Percentiles rank a stretch among this genome's conserved stretches.
Evolutionary conservation across 2,888 invertebrate species (phyloP).

Genomic region (Fragum sueziense): DNA sequence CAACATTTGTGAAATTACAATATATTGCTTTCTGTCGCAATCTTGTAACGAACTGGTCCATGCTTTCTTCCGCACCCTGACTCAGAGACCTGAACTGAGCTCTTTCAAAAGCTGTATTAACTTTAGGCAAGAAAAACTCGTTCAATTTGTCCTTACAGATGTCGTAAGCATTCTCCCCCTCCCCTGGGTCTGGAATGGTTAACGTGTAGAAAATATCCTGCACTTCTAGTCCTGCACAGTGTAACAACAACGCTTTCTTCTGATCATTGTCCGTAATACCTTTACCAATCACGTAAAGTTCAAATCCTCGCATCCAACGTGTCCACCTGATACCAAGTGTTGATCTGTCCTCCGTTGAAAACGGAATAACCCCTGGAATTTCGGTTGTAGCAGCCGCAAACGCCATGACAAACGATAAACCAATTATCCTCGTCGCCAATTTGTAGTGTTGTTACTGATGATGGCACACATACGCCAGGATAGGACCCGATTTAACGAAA

Average conservation of each 20-base stretch:
- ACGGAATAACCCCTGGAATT: too few species aligned
- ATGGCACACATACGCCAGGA: too few species aligned
- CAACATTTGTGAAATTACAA: neutral
- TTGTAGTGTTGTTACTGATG: too few species aligned
- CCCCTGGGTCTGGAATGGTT: neutral
- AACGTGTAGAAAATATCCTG: slow-evolving; percentile 1
- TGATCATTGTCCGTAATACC: neutral
- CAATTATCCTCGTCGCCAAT: too few species aligned
- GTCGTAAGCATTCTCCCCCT: neutral
- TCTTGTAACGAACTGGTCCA: neutral
- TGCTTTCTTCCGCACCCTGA: neutral
- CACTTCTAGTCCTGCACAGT: neutral
- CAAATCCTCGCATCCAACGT: neutral
- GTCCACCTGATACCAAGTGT: too few species aligned
- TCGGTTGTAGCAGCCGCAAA: too few species aligned
- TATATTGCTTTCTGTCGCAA: neutral
- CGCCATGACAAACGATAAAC: too few species aligned
- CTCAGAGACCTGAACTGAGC: neutral
- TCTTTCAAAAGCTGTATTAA: neutral
- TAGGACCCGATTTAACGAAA: too few species aligned
- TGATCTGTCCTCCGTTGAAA: too few species aligned
- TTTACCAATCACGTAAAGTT: neutral
- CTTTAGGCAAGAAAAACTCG: neutral
- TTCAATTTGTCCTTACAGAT: too few species aligned
- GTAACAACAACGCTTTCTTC: neutral